Base-by-base conservation (phyloP, 2,888 invertebrate genomes). In the Trissolcus brochymenae region DNA sequence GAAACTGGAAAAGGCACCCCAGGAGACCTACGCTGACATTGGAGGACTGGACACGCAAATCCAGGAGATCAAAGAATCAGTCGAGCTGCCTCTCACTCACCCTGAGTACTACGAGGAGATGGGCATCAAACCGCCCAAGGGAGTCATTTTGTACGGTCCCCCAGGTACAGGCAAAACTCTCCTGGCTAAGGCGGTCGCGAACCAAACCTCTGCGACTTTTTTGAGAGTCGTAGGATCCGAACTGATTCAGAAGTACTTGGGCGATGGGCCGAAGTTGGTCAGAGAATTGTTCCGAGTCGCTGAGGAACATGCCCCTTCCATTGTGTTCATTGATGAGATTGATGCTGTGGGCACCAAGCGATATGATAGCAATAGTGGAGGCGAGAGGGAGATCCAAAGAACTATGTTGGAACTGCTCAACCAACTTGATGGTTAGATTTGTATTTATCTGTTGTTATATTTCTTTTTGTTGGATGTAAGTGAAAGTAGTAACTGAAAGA, bases 61-160 rank as follows among this genome's bases (percentile, higher is more conserved):
- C 87, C 99, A 97, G 89, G 96, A 98, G 90, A 98, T 98, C 76
- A 98, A 98, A 90, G 99, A 99, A 91, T 98, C 98, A 53, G 99
- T 99, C 7, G 99, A 99, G 89, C 90, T 99, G 78, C 99, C 99
- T 0, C 90, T 99, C 16, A 99, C 99, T 13, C 99, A 99, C 91
- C 99, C 99, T 0, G 99, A 99, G 90, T 99, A 99, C 90, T 99
- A 99, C 88, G 99, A 99, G 90, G 99, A 99, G 91, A 99, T 99
- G 99, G 99, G 99, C 56, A 99, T 99, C 83, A 98, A 98, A 87
- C 99, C 99, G 13, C 99, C 99, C 0, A 99, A 99, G 89, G 99
- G 99, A 81, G 99, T 99, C 0, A 99, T 99, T 86, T 91, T 99
- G 43, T 99, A 99, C 90, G 99, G 99, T 0, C 95, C 96, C 16